Evolutionary conservation across 2,113 vertebrate genomes (phyloP), one percentile per base, ranked within the genome.

Genomic region (Anarrhichthys ocellatus): DNA sequence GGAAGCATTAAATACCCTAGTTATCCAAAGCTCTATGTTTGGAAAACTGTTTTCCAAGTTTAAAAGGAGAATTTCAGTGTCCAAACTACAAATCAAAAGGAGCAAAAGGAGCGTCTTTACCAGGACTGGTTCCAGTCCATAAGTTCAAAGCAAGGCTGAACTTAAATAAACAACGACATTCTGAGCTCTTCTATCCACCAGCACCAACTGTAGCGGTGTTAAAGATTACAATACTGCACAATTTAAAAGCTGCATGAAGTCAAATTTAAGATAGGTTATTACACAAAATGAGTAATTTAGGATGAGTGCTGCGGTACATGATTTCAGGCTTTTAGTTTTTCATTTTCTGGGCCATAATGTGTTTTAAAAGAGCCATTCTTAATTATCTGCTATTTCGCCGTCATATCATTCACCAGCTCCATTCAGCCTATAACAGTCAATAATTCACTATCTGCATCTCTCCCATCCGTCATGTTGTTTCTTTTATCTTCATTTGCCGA

Each of bases 381-480:
- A 58, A 73, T 78, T 20, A 59, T 74, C 42, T 9, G 18, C 5
- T 24, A 54, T 62, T 63, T 36, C 9, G n/a, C 69, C n/a, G 1
- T 66, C 15, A 77, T 15, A 38, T 78, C 32, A 52, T 18, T 32
- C 8, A 22, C 32, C 46, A 34, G n/a, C 40, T 32, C 32, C 14
- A 6, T 17, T 42, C 24, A 44, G 36, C 22, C 13, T 27, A 27
- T 27, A 27, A 5, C 20, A 15, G 48, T 70, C 42, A 69, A 59
- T 50, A 29, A 65, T 56, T 68, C 3, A 24, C 10, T 40, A 36
- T 76, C 59, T 62, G 56, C 24, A 62, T 64, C 69, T 56, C 69
- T 62, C 67, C 65, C 56, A 62, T 75, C 20, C 13, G 34, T 82
- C 44, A 44, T n/a, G n/a, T 9, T 73, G 22, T 29, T 76, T 61